Conservation (phyloP, 1,140 invertebrate species). For the Luehdorfia chinensis region DNA sequence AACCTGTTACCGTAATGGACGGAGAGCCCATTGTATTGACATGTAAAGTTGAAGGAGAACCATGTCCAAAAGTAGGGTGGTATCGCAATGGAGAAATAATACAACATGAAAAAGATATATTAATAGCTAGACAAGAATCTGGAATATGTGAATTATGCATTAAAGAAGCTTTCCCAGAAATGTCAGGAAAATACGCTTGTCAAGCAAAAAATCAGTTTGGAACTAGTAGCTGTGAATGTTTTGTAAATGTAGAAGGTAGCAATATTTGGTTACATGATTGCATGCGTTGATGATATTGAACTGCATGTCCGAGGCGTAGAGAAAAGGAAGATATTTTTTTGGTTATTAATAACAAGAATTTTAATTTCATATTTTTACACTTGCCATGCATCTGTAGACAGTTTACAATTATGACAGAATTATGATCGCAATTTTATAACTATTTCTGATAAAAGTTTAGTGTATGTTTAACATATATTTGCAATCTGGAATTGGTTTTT, state of each 20-base stretch:
- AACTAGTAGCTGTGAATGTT: slow-evolving; percentile 87
- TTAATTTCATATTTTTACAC: slow-evolving; percentile 25
- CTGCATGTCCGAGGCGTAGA: slow-evolving; percentile 28
- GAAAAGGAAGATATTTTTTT: slow-evolving; percentile 13
- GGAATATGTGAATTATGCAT: slow-evolving; percentile 91
- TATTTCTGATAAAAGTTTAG: background rate
- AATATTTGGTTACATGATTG: slow-evolving; percentile 32
- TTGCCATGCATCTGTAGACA: slow-evolving; percentile 59
- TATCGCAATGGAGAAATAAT: slow-evolving; percentile 85
- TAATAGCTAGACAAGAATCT: slow-evolving; percentile 85
- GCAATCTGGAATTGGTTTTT: background rate
- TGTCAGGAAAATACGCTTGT: slow-evolving; percentile 92
- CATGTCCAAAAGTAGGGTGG: slow-evolving; percentile 90
- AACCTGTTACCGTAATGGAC: slow-evolving; percentile 92
- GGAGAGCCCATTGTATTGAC: slow-evolving; percentile 90
- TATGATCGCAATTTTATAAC: no score
- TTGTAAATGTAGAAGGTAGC: slow-evolving; percentile 90
- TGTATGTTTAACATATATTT: slow-evolving; percentile 17
- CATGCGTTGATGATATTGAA: slow-evolving; percentile 27
- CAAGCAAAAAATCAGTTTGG: slow-evolving; percentile 91
- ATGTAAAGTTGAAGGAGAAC: slow-evolving; percentile 87
- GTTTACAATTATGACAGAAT: no score
- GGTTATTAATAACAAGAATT: slow-evolving; percentile 18
- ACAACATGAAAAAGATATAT: slow-evolving; percentile 87
- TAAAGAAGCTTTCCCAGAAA: slow-evolving; percentile 95